phyloP scores from a whole-genome alignment of 2,797 vertebrate species.

The Leuciscus waleckii region DNA sequence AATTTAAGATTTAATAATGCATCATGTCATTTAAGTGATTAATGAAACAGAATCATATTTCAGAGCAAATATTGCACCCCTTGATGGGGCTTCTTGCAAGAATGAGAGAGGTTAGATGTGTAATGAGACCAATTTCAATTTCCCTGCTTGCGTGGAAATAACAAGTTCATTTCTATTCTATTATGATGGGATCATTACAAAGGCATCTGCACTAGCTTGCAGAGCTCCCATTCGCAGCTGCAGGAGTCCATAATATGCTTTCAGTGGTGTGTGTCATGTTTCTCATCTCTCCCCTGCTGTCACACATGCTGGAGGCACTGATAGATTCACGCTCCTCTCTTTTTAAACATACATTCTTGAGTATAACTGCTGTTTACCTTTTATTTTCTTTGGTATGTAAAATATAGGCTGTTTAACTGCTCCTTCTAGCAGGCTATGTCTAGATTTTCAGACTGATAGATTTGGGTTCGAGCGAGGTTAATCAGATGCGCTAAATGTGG shows the following conservation, averaged over 20 bases:
- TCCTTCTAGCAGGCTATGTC: not conserved
- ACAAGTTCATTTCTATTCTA: not conserved
- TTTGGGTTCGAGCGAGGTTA: slow-evolving; percentile 2
- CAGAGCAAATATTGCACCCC: not conserved
- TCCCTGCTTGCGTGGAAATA: not conserved
- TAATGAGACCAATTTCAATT: not conserved
- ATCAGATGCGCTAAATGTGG: slow-evolving; percentile 5
- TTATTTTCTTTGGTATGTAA: not conserved
- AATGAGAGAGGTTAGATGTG: not conserved
- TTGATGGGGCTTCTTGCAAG: not conserved
- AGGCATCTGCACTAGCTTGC: not conserved
- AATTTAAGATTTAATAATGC: not conserved
- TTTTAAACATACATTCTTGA: slow-evolving; percentile 2
- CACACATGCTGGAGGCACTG: not conserved
- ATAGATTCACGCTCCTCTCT: not conserved
- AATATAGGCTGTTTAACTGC: not conserved
- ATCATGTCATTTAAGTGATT: not conserved
- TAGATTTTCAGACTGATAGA: not conserved
- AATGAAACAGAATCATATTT: not conserved
- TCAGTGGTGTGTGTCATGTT: slow-evolving; percentile 12
- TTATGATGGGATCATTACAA: not conserved
- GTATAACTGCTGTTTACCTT: not conserved
- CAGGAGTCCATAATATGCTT: slow-evolving; percentile 34
- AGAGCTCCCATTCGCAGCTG: slow-evolving; percentile 3
- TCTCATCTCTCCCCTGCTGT: slow-evolving; percentile 22